These are phyloP conservation scores for Sarcophaga rosellei DNA, from an alignment of 2,888 invertebrate species.

Conservation along the genomic window DNA sequence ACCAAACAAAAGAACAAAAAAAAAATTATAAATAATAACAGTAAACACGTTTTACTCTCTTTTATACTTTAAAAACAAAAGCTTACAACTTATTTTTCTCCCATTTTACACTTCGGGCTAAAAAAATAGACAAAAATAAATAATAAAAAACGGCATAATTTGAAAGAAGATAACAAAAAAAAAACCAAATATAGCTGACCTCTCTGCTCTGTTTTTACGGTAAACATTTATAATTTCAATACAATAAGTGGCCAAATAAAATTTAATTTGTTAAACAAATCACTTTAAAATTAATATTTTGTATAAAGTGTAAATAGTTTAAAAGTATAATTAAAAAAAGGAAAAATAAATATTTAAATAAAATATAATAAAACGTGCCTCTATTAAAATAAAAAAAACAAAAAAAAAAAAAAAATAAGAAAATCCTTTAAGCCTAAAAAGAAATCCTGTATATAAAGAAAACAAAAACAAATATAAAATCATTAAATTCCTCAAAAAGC, in stretches of 20 bases:
- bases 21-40: not conserved
- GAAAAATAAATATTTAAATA: slow-evolving; percentile 26
- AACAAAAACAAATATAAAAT: slow-evolving; percentile 18
- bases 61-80: not conserved
- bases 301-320: slow-evolving; percentile 66
- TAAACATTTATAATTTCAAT: not conserved
- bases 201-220: not conserved
- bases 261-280: not conserved
- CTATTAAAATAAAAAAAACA: slow-evolving; percentile 46
- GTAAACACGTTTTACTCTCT: slow-evolving; percentile 6
- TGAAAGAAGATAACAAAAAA: not conserved
- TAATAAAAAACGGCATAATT: not conserved
- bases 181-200: no score
- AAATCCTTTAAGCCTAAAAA: slow-evolving; percentile 8
- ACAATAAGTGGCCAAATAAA: slow-evolving; percentile 41
- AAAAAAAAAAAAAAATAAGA: slow-evolving; percentile 21
- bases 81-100: not conserved
- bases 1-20: not conserved
- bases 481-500: slow-evolving; percentile 12
- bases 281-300: slow-evolving; percentile 16
- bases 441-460: not conserved
- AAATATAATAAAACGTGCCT: slow-evolving; percentile 57
- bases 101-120: not conserved
- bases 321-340: not conserved
- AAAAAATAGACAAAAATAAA: not conserved